Conservation (phyloP, 2,888 invertebrate species). For the Tromatobia lineatoria region DNA sequence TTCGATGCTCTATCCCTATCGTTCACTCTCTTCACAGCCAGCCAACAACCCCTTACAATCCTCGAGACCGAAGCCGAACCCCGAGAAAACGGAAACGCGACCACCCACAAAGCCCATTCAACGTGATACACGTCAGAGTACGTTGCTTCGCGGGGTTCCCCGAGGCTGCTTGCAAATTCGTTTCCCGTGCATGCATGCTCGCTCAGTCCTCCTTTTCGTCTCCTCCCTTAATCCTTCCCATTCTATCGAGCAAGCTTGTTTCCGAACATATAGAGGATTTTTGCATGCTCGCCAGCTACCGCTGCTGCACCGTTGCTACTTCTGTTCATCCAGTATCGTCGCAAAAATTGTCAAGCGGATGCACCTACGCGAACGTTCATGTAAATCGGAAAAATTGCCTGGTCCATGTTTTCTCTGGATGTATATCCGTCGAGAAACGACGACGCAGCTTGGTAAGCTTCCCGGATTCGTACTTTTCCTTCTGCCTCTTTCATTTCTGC, state of each 20-base stretch:
- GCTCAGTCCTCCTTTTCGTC: not conserved
- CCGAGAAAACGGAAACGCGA: slow-evolving; percentile 46
- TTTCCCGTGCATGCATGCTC: slow-evolving; percentile 39
- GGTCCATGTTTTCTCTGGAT: not conserved
- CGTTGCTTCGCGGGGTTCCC: slow-evolving; percentile 25
- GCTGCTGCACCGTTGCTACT: not conserved
- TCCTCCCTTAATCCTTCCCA: not conserved
- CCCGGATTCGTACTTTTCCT: slow-evolving; percentile 14
- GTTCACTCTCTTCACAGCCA: not conserved
- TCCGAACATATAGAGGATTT: slow-evolving; percentile 33
- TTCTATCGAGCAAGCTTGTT: slow-evolving; percentile 43
- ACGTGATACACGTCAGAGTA: slow-evolving; percentile 57
- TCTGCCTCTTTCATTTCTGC: not conserved
- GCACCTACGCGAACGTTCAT: slow-evolving; percentile 30
- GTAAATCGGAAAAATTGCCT: slow-evolving; percentile 45
- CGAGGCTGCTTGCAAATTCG: slow-evolving; percentile 59
- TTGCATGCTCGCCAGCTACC: not conserved
- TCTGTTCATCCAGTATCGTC: slow-evolving; percentile 3
- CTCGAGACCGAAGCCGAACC: slow-evolving; percentile 32
- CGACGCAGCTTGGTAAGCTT: slow-evolving; percentile 26
- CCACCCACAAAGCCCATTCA: slow-evolving; percentile 56
- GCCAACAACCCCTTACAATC: slow-evolving; percentile 33
- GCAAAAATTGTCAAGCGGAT: slow-evolving; percentile 17
- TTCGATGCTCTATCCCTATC: slow-evolving; percentile 23
- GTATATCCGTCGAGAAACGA: slow-evolving; percentile 3